phyloP scores from a whole-genome alignment of 2,888 invertebrate genomes.

The Bombylius major region DNA sequence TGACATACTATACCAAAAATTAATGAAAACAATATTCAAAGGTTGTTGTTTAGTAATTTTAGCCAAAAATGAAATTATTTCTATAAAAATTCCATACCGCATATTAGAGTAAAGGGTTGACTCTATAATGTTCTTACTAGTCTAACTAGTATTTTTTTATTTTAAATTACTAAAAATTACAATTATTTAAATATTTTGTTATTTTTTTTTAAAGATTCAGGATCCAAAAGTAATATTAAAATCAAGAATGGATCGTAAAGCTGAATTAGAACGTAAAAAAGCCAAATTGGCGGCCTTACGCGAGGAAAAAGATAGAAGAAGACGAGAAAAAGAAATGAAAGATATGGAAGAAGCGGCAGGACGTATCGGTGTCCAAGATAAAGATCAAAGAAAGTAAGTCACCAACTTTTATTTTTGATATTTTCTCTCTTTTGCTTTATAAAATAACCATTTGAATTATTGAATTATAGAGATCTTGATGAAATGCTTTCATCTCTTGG shows the following conservation, averaged over 20 bases:
- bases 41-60: too few relatives aligned
- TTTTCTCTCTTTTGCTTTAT: not conserved
- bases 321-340: constrained; percentile 75
- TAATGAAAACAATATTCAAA: too few relatives aligned
- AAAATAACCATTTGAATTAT: not conserved
- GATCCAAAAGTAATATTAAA: not conserved
- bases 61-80: too few relatives aligned
- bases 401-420: not conserved
- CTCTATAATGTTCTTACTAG: too few relatives aligned
- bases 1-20: too few relatives aligned
- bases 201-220: not conserved
- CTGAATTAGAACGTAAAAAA: constrained; percentile 85
- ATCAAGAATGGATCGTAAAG: constrained; percentile 57
- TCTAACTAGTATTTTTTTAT: too few relatives aligned
- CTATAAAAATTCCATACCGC: too few relatives aligned
- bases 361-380: constrained; percentile 30
- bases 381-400: constrained; percentile 33
- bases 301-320: constrained; percentile 77
- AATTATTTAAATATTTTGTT: not conserved
- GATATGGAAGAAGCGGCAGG: constrained; percentile 63
- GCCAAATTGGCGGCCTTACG: constrained; percentile 80
- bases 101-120: too few relatives aligned
- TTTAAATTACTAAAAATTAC: too few relatives aligned
- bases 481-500: constrained; percentile 78
- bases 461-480: constrained; percentile 53